Evolutionary conservation across 2,797 vertebrate species (phyloP), one percentile per base, ranked within the genome.

Genomic region (Peromyscus nudipes): DNA sequence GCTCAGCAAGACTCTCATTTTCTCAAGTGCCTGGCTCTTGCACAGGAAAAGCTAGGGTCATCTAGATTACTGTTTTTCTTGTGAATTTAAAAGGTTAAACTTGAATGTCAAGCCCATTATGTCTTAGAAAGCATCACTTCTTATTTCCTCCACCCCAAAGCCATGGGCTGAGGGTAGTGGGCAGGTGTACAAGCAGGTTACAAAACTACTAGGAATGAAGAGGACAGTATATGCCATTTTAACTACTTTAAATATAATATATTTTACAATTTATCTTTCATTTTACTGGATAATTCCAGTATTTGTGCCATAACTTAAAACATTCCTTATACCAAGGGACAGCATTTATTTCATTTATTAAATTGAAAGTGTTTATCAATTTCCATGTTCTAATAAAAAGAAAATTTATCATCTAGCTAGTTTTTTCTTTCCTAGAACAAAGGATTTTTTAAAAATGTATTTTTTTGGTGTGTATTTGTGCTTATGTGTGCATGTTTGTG

Each of bases 71-170:
- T 87, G 71, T 88, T 82, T 86, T 91, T 37, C 88, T 75, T 87
- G 86, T 79, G 90, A 94, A 95, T 93, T 95, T 55, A 79, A 94
- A 85, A 92, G 65, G 40, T 77, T 89, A 76, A 80, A 90, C 76
- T 92, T 95, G 69, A 95, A 88, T 84, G 62, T 96, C 89, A 89
- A 96, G 88, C 23, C 6, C 25, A 62, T 60, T 37, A 27, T 34
- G 67, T 96, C 65, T 89, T 93, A 65, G 85, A 81, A 96, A 92
- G 75, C 12, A 7, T 65, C 64, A 94, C 67, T 90, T 46, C 27
- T 67, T 79, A 34, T 79, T 94, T 14, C 6, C 5, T 25, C n/a
- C 43, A 8, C 10, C 11, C 29, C 23, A 43, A 67, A 94, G 25
- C 55, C 8, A 1, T 2, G 60, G 69, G n/a, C 60, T 77, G 60